Conservation (phyloP, 92 coral and sea anemone genomes). For the Hydrozoanthus gracilis region DNA sequence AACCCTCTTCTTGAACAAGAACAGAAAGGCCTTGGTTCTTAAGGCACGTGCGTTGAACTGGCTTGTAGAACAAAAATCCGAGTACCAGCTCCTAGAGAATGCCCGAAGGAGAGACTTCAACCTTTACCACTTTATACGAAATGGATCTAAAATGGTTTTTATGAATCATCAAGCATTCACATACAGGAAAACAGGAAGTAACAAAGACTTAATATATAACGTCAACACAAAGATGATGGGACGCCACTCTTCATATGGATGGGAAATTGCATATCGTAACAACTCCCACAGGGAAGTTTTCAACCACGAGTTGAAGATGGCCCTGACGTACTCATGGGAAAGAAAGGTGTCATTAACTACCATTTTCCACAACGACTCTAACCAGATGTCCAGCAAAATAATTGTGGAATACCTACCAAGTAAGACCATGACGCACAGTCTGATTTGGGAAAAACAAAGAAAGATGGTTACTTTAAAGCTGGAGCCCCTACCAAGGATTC, state of each 20-base stretch:
- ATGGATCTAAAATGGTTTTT: slow-evolving; percentile 73
- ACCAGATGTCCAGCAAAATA: slow-evolving; percentile 53
- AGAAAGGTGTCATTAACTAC: slow-evolving; percentile 74
- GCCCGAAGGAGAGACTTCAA: slow-evolving; percentile 61
- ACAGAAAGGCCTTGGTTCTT: slow-evolving; percentile 56
- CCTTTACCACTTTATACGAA: slow-evolving; percentile 59
- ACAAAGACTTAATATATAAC: slow-evolving; percentile 49
- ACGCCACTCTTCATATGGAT: slow-evolving; percentile 78
- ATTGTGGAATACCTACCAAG: slow-evolving; percentile 88
- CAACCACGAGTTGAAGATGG: slow-evolving; percentile 67
- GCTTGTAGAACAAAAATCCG: slow-evolving; percentile 65
- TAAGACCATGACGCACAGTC: slow-evolving; percentile 72
- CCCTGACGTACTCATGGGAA: slow-evolving; percentile 76
- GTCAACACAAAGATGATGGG: slow-evolving; percentile 59
- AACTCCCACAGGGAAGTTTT: slow-evolving; percentile 59
- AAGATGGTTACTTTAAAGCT: slow-evolving; percentile 49
- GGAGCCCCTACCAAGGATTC: slow-evolving; percentile 70
- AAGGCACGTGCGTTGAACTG: slow-evolving; percentile 68
- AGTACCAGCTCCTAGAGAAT: slow-evolving; percentile 35
- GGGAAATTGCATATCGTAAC: slow-evolving; percentile 75
- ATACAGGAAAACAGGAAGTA: slow-evolving; percentile 51
- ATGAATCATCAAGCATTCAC: slow-evolving; percentile 53
- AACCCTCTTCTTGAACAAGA: slow-evolving; percentile 51
- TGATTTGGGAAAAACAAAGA: slow-evolving; percentile 76
- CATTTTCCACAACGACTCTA: slow-evolving; percentile 60